These are phyloP conservation scores for Ramphastos sulfuratus DNA, from an alignment of 2,113 vertebrate species.

Conservation along the genomic window DNA sequence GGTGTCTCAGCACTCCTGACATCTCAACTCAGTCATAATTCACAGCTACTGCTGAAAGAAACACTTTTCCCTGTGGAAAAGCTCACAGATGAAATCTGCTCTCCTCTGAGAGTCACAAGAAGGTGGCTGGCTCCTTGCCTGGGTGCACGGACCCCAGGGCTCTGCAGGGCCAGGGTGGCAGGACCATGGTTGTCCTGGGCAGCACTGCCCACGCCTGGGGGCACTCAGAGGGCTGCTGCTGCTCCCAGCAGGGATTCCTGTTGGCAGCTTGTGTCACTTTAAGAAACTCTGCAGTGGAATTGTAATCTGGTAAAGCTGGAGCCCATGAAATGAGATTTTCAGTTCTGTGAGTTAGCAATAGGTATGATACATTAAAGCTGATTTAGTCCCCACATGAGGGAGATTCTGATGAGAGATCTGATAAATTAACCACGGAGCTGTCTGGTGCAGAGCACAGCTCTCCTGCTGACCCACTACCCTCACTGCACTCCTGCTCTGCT, in stretches of 20 bases:
- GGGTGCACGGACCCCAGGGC: fast-evolving
- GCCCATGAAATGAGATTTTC: conserved; percentile 78
- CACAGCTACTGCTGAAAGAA: background rate
- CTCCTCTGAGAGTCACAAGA: fast-evolving
- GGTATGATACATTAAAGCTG: conserved; percentile 55
- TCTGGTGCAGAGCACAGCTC: background rate
- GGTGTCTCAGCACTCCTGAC: conserved; percentile 29
- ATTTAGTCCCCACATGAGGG: conserved; percentile 52
- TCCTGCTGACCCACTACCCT: conserved; percentile 43
- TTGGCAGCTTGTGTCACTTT: conserved; percentile 34
- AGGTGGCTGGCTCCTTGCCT: background rate
- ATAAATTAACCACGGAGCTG: conserved; percentile 34
- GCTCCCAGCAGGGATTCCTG: background rate
- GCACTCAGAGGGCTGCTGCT: background rate
- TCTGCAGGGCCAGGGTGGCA: background rate
- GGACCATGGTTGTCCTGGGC: fast-evolving
- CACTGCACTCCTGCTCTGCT: background rate
- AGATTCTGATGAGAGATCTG: conserved; percentile 37
- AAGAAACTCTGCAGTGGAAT: conserved; percentile 19
- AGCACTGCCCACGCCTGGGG: fast-evolving
- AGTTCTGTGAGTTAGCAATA: conserved; percentile 70
- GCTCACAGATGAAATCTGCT: background rate
- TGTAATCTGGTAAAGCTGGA: conserved; percentile 60
- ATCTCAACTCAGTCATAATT: conserved; percentile 10
- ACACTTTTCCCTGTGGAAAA: background rate